Percentiles rank a stretch among this genome's conserved stretches.
Evolutionary conservation across 2,113 vertebrate species (phyloP).

Genomic region (Onychostruthus taczanowskii): DNA sequence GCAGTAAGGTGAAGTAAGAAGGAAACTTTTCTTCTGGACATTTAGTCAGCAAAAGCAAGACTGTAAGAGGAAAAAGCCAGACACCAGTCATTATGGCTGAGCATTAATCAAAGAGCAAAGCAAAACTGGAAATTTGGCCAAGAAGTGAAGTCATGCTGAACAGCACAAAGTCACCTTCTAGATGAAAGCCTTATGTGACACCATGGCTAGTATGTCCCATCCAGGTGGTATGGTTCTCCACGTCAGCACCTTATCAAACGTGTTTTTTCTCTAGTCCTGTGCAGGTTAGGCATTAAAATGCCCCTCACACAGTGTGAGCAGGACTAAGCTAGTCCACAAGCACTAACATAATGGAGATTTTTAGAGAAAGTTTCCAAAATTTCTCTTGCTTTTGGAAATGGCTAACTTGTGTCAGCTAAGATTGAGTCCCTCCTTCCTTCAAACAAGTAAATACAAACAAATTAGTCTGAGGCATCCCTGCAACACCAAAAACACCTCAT

Average conservation of each 20-base stretch:
- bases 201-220: neutral
- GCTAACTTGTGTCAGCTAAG: neutral
- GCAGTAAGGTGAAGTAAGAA: neutral
- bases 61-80: neutral
- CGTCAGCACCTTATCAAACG: neutral
- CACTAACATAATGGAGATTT: neutral
- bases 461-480: neutral
- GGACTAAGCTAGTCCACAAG: neutral
- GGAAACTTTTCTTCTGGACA: neutral
- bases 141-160: slow-evolving; percentile 11
- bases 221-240: neutral
- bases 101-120: neutral
- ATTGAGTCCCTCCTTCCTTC: neutral
- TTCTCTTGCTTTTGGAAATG: neutral
- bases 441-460: neutral
- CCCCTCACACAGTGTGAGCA: neutral
- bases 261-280: neutral
- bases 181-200: neutral
- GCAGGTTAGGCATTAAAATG: neutral
- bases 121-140: neutral
- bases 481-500: neutral
- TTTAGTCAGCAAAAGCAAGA: neutral
- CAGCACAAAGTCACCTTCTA: neutral
- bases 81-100: neutral
- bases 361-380: neutral